These are phyloP conservation scores for Hassar affinis DNA, from an alignment of 2,113 vertebrate species.

Conservation along the genomic window DNA sequence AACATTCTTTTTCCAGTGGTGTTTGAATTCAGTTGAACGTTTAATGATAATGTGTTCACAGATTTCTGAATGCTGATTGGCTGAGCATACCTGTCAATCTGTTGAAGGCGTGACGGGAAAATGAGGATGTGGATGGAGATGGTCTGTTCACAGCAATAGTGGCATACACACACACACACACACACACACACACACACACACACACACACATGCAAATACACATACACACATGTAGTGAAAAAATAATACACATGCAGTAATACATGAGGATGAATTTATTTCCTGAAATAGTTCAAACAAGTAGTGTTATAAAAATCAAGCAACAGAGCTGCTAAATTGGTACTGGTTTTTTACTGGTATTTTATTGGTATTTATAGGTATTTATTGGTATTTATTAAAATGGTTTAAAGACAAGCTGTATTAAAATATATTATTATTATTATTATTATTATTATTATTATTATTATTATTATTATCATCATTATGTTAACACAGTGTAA, in stretches of 20 bases:
- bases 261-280: constrained; percentile 7
- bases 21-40: too few relatives aligned
- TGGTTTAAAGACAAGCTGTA: too few relatives aligned
- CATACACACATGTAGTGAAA: not conserved
- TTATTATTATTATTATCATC: too few relatives aligned
- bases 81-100: constrained; percentile 41
- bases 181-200: constrained; percentile 16
- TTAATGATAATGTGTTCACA: too few relatives aligned
- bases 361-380: too few relatives aligned
- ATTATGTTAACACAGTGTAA: not conserved
- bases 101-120: constrained; percentile 16
- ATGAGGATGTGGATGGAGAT: constrained; percentile 36
- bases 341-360: too few relatives aligned
- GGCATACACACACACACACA: constrained; percentile 7
- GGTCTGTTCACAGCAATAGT: constrained; percentile 22
- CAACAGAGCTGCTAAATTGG: not conserved
- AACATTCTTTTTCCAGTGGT: too few relatives aligned
- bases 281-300: not conserved
- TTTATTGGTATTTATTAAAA: too few relatives aligned
- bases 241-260: constrained; percentile 21
- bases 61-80: constrained; percentile 3
- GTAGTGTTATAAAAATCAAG: not conserved
- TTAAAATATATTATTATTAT: not conserved
- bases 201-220: constrained; percentile 17
- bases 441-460: too few relatives aligned